phyloP scores from a whole-genome alignment of 2,888 invertebrate genomes.

The Dolichopus griseipennis region DNA sequence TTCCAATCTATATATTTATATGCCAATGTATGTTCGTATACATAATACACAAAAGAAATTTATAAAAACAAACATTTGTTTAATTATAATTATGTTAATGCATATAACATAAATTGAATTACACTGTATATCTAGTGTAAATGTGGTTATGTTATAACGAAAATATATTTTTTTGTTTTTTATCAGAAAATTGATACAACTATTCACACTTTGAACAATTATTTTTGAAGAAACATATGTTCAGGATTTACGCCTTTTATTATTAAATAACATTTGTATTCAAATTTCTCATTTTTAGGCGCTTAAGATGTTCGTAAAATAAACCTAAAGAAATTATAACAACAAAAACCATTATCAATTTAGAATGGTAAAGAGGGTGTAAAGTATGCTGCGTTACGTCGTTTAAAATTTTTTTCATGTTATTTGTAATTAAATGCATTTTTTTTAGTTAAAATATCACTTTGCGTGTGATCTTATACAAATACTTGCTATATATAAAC shows the following conservation, averaged over 20 bases:
- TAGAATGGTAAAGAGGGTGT: neutral
- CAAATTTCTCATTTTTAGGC: constrained; percentile 6
- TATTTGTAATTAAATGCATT: neutral
- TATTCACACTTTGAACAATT: neutral
- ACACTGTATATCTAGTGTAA: too few species aligned
- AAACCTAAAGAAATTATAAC: neutral
- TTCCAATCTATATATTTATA: too few species aligned
- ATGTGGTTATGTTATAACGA: too few species aligned
- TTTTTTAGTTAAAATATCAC: neutral
- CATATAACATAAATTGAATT: too few species aligned
- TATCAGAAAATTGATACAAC: neutral
- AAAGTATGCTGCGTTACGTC: neutral
- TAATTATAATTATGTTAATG: too few species aligned
- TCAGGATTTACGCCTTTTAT: constrained; percentile 6
- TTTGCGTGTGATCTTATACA: neutral
- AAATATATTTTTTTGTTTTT: too few species aligned
- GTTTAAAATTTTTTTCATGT: neutral
- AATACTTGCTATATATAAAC: too few species aligned
- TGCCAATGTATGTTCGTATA: too few species aligned
- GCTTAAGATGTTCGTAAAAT: neutral
- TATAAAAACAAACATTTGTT: too few species aligned
- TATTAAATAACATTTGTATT: neutral
- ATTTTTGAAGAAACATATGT: neutral
- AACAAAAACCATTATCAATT: neutral
- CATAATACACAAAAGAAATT: too few species aligned